Percentiles rank a stretch among this genome's conserved stretches.
Conservation (phyloP, 30 jellyfish, hydroid and myxozoan species). For the Nemopilema nomurai region DNA sequence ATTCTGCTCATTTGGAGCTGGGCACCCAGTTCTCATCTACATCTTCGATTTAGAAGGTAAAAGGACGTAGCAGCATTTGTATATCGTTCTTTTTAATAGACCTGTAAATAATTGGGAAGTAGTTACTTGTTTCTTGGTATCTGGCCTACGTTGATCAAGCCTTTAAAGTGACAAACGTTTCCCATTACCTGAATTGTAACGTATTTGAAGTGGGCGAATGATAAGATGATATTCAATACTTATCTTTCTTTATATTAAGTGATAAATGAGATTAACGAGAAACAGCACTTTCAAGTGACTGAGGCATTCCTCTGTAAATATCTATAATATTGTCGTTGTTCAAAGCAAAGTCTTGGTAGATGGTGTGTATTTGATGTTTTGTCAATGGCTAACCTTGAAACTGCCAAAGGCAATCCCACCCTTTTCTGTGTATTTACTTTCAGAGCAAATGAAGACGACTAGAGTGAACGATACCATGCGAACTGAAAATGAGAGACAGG, state of each 20-base stretch:
- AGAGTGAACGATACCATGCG: slow-evolving; percentile 3
- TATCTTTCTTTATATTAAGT: too few species aligned
- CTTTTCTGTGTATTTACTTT: too few species aligned
- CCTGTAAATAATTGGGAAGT: too few species aligned
- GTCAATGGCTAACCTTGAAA: background rate
- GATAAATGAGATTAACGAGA: background rate
- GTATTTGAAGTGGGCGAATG: too few species aligned
- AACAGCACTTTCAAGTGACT: background rate
- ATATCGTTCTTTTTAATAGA: too few species aligned
- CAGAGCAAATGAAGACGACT: slow-evolving; percentile 54
- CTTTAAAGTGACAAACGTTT: too few species aligned
- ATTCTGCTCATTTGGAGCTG: slow-evolving; percentile 88
- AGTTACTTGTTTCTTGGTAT: too few species aligned
- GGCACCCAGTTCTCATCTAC: slow-evolving; percentile 74
- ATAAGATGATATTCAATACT: too few species aligned
- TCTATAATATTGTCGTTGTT: too few species aligned
- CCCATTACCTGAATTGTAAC: too few species aligned
- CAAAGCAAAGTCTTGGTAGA: background rate
- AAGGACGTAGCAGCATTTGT: background rate
- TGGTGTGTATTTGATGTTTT: background rate
- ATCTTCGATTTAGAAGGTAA: slow-evolving; percentile 82
- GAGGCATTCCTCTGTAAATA: background rate
- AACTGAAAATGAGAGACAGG: background rate
- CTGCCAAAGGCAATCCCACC: too few species aligned
- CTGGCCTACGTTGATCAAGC: too few species aligned